Evolutionary conservation across 2,888 invertebrate genomes (phyloP), one percentile per base, ranked within the genome.

Genomic region (Cephus pygmeus): DNA sequence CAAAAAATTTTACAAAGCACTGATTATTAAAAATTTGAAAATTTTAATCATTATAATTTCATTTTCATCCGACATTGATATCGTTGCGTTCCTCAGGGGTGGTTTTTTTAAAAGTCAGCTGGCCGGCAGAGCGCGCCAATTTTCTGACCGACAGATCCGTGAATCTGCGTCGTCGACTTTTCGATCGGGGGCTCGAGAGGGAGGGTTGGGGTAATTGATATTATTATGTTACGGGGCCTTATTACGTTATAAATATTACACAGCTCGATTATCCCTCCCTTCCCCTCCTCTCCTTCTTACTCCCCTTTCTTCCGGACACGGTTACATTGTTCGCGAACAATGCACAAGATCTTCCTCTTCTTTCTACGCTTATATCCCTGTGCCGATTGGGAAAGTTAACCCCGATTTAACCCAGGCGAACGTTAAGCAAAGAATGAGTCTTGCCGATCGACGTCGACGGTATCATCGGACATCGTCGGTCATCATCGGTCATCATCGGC

Each of bases 171-270:
- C 85, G 31, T 30, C 31, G 71, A 31, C 31, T 33, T 30, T 33
- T 31, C 71, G 71, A 71, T 71, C 31, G 15, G 71, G 31, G 31
- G 12, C 0, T 31, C 2, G 31, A 3, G 40, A 6, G 71, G 71
- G 71, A 30, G 31, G 11, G 77, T 79, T 83, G 77, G 80, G 81
- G 87, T 88, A 88, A 89, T 89, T 89, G 88, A 88, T 89, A 89
- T 88, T 87, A 89, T 89, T 89, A 89, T 84, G 83, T 83, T 83
- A 83, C 40, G 82, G 80, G 82, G 84, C 85, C 86, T 87, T 86
- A 89, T 89, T 89, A 89, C 87, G 85, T 87, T 87, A 88, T 89
- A 87, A 88, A 89, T 88, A 84, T 88, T 88, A 88, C 87, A 88
- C 85, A 85, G 85, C 79, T 87, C 87, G 86, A 87, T 88, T 87